Evolutionary conservation across 1,140 invertebrate species (phyloP), one percentile per base, ranked within the genome.

Genomic region (Colletes gigas): DNA sequence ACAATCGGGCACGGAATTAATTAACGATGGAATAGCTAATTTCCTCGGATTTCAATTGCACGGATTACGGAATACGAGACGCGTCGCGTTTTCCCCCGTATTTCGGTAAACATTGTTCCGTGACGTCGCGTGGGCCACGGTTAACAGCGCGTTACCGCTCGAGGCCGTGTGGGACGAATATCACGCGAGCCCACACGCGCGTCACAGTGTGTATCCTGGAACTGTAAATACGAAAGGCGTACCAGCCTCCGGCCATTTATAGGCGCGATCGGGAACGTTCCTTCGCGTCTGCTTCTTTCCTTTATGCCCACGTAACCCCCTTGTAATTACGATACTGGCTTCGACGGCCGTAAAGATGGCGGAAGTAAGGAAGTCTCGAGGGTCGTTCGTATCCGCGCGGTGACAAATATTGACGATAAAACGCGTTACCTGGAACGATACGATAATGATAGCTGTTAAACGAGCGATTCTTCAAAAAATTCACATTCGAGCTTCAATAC

Each of bases 241-340:
- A 57, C 54, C 78, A 55, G 19, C 57, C 55, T 52, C 50, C 30
- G 50, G 44, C 73, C 78, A 84, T 84, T 84, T 82, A 84, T 78
- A 78, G 50, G 69, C 55, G 84, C 78, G 78, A 78, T 78, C 71
- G 67, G n/a, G 68, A 83, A 68, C 72, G 76, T 71, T 66, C 17
- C 65, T 62, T 74, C 52, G 50, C 39, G 67, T 52, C 71, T 59
- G 47, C 65, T 73, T 82, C 76, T 79, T 63, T 63, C 57, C 79
- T 89, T 89, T 87, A 87, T 84, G 76, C 54, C 66, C 74, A 65
- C 81, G 84, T 89, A 88, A 90, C 82, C 80, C 66, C 30, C 59
- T 69, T 82, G 78, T 85, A 89, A 89, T 89, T 88, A 89, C 87
- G 85, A 83, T 83, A 82, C 47, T 50, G 72, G 70, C 81, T 86